Base-by-base conservation (phyloP, 2,797 vertebrate species). In the Todus mexicanus region DNA sequence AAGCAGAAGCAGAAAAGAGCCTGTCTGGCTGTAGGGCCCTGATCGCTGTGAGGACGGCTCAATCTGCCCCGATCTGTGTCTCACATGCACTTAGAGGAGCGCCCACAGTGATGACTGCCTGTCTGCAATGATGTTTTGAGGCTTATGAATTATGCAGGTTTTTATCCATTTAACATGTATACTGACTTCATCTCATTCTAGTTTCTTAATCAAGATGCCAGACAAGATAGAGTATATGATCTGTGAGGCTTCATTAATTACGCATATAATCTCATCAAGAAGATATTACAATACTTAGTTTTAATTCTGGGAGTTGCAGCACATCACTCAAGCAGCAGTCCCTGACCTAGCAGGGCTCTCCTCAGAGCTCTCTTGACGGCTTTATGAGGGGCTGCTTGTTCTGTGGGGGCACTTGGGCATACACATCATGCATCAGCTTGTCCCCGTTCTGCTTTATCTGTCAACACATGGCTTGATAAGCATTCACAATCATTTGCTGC, bases 171-270 rank as follows among this genome's bases (percentile, higher is more conserved):
- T 95, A 60, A n/a, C 5, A 20, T 29, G 40, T n/a, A 18, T 40
- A 9, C 16, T 71, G 82, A 89, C 47, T 22, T 4, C 18, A 9
- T 82, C 50, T 89, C 85, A 54, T 47, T 85, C 56, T 9, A 2
- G 56, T 59, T 89, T 73, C 60, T 59, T 85, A 38, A 96, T 95
- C 43, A 90, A 91, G 72, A 66, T 91, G 79, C 69, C 92, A 85
- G 75, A 60, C 38, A 45, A 84, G 64, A 82, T 16, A n/a, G 73
- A 91, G 27, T 37, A 5, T 9, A 45, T 40, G 56, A 31, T 79
- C 79, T 54, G 0, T 20, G 88, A 87, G 82, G 83, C 38, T 92
- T 76, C 40, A 27, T 94, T 87, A 92, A 56, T 83, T 7, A 10
- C 38, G 45, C 43, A 25, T 27, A 27, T 51, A 74, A 91, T 90